Conservation (phyloP, 1,140 invertebrate species). For the Amyelois transitella region DNA sequence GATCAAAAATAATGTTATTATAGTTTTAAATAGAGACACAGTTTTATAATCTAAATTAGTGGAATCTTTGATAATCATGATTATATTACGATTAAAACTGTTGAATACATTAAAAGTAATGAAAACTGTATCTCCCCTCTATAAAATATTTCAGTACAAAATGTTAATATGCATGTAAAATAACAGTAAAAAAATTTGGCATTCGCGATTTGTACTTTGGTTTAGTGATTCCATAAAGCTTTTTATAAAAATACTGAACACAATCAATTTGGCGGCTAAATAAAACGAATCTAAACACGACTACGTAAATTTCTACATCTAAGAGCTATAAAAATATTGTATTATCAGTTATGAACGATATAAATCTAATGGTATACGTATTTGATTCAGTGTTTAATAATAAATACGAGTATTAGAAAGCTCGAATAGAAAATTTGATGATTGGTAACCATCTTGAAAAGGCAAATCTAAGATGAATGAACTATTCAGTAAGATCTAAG, state of each 20-base stretch:
- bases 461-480: neutral
- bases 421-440: neutral
- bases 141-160: slow-evolving; percentile 8
- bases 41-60: neutral
- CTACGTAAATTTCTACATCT: neutral
- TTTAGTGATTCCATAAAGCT: slow-evolving; percentile 11
- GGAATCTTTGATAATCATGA: neutral
- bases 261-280: slow-evolving; percentile 29
- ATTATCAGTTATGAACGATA: neutral
- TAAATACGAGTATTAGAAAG: neutral
- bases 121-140: slow-evolving; percentile 7
- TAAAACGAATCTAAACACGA: neutral
- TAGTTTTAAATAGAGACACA: slow-evolving; percentile 10
- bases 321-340: neutral
- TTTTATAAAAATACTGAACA: slow-evolving; percentile 23
- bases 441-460: neutral
- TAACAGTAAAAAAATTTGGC: slow-evolving; percentile 45
- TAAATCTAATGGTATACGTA: neutral
- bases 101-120: no score
- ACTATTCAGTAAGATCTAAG: neutral
- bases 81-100: neutral
- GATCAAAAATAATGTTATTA: slow-evolving; percentile 5
- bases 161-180: slow-evolving; percentile 4
- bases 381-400: neutral
- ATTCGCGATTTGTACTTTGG: slow-evolving; percentile 52